Percentiles rank a stretch among this genome's conserved stretches.
Evolutionary conservation across 2,113 vertebrate genomes (phyloP).

Genomic region (Telmatochromis sp.): DNA sequence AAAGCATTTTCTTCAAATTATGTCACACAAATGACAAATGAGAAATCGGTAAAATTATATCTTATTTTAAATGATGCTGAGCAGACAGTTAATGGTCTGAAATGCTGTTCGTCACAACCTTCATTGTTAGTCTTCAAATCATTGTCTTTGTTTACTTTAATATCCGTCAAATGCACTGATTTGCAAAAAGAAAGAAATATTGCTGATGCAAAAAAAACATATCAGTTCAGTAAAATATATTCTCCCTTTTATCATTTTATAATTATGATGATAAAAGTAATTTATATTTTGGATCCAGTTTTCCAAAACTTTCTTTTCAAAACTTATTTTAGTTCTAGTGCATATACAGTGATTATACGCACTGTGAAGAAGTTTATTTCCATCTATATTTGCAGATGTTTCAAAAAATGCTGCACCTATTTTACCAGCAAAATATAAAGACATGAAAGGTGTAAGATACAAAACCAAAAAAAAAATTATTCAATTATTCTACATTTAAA

Average conservation of each 20-base stretch:
- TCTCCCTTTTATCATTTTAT: too few species aligned
- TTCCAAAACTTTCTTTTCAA: neutral
- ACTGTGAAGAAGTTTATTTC: neutral
- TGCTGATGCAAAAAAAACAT: neutral
- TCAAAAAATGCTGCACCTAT: neutral
- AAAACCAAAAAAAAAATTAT: neutral
- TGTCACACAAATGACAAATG: neutral
- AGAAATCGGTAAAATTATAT: neutral
- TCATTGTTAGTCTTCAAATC: neutral
- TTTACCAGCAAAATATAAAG: neutral
- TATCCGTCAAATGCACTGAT: neutral
- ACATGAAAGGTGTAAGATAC: neutral
- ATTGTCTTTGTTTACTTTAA: neutral
- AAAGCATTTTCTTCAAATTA: neutral
- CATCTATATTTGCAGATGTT: neutral
- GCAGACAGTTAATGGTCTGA: neutral
- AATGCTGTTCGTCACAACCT: neutral
- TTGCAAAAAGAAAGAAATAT: neutral
- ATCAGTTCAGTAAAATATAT: neutral
- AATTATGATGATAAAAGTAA: neutral
- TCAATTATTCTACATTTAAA: neutral
- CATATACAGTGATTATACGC: neutral
- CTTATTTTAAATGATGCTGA: neutral
- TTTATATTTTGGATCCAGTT: neutral
- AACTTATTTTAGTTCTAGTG: neutral